phyloP scores from a whole-genome alignment of 2,113 vertebrate species.

The Holacanthus passer region DNA sequence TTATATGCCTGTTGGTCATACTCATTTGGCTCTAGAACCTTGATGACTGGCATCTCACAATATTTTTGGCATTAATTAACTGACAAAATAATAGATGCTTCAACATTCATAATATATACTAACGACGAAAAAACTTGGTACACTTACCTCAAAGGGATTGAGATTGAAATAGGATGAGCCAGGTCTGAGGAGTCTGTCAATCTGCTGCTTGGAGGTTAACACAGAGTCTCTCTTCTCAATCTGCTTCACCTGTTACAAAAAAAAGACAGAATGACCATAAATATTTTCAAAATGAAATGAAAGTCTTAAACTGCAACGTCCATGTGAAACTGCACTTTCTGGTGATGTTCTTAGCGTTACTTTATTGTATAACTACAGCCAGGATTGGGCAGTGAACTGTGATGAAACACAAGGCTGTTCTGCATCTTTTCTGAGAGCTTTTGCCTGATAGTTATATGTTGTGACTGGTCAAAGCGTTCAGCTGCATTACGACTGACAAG shows the following conservation, averaged over 20 bases:
- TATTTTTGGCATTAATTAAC: not conserved
- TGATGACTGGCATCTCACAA: not conserved
- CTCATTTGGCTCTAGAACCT: not conserved
- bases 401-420: not conserved
- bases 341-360: too few relatives aligned
- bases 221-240: conserved; percentile 99
- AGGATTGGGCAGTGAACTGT: not conserved
- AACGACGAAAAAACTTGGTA: not conserved
- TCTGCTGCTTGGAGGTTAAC: conserved; percentile 97
- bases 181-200: conserved; percentile 94
- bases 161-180: conserved; percentile 97
- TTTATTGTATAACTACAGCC: too few relatives aligned
- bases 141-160: conserved; percentile 94
- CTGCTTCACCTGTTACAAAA: conserved; percentile 91
- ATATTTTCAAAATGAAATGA: not conserved
- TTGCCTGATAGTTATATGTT: not conserved
- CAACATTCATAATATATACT: not conserved
- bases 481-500: not conserved
- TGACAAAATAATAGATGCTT: not conserved
- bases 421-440: not conserved
- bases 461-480: not conserved
- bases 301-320: not conserved
- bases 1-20: not conserved
- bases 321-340: not conserved
- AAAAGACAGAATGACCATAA: not conserved